phyloP scores from a whole-genome alignment of 1,140 invertebrate species.

The Eufriesea mexicana region DNA sequence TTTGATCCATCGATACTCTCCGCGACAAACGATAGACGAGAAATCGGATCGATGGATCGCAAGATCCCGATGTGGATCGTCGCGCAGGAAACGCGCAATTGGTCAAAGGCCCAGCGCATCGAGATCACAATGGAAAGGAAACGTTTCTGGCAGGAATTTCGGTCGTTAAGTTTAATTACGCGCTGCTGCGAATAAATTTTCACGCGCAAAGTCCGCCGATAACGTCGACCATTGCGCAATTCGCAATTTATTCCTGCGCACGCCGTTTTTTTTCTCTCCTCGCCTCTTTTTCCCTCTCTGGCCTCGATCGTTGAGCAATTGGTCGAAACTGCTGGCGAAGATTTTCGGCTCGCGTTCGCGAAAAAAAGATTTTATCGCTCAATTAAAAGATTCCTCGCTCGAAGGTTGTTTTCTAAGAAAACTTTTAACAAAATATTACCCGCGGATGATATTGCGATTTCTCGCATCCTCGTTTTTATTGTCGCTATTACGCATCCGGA shows the following conservation, averaged over 20 bases:
- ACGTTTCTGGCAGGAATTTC: constrained; percentile 33
- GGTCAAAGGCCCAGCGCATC: neutral
- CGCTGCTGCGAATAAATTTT: constrained; percentile 24
- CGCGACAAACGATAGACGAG: too few relatives aligned
- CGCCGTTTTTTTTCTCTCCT: too few relatives aligned
- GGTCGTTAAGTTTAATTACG: constrained; percentile 40
- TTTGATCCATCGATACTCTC: too few relatives aligned
- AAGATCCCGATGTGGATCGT: too few relatives aligned
- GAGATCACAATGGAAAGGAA: constrained; percentile 15
- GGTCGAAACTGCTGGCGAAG: neutral
- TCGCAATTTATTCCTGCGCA: constrained; percentile 5
- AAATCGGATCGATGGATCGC: too few relatives aligned
- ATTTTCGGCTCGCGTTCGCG: neutral
- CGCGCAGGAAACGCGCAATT: neutral
- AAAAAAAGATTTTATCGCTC: neutral
- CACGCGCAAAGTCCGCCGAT: constrained; percentile 9
- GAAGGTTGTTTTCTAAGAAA: too few relatives aligned
- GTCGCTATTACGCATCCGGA: too few relatives aligned
- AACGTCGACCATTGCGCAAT: constrained; percentile 15
- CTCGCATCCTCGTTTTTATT: too few relatives aligned
- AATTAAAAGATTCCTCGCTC: neutral
- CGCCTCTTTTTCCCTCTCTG: neutral
- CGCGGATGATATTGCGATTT: too few relatives aligned
- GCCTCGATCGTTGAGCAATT: neutral
- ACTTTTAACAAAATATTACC: too few relatives aligned